phyloP scores from a whole-genome alignment of 2,797 vertebrate species.

The Cryptoprocta ferox region DNA sequence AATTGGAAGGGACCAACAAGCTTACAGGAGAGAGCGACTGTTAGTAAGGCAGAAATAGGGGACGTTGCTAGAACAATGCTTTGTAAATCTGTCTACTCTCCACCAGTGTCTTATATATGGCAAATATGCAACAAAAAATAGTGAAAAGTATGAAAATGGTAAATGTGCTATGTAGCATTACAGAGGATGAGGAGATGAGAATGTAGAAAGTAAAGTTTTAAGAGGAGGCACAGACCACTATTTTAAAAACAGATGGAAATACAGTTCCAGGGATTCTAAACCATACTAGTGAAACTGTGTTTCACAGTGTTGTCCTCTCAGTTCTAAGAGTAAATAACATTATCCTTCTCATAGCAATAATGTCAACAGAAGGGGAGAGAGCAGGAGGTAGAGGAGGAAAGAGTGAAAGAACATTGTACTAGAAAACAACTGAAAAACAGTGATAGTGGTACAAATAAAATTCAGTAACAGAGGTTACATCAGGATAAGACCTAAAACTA shows the following conservation, averaged over 20 bases:
- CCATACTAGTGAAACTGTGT: background rate
- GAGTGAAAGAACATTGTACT: background rate
- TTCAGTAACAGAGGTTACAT: background rate
- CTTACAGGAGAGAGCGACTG: background rate
- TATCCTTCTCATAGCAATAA: background rate
- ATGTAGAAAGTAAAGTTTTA: background rate
- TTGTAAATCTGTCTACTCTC: background rate
- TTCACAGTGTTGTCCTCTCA: background rate
- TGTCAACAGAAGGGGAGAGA: background rate
- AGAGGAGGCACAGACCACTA: background rate
- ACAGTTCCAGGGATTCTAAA: background rate
- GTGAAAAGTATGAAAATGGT: background rate
- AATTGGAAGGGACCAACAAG: background rate
- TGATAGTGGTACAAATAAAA: conserved; percentile 6
- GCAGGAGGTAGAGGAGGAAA: background rate
- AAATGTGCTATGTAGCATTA: background rate
- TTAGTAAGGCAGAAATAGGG: background rate
- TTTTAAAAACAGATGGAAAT: conserved; percentile 48
- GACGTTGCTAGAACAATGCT: background rate
- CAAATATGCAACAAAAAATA: background rate
- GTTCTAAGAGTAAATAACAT: background rate
- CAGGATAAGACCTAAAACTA: background rate
- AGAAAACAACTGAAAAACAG: background rate
- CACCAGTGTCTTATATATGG: background rate
- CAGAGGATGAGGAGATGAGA: background rate